Percentiles rank a stretch among this genome's conserved stretches.
Conservation (phyloP, 2,888 invertebrate species). For the Cerceris ruficornis region DNA sequence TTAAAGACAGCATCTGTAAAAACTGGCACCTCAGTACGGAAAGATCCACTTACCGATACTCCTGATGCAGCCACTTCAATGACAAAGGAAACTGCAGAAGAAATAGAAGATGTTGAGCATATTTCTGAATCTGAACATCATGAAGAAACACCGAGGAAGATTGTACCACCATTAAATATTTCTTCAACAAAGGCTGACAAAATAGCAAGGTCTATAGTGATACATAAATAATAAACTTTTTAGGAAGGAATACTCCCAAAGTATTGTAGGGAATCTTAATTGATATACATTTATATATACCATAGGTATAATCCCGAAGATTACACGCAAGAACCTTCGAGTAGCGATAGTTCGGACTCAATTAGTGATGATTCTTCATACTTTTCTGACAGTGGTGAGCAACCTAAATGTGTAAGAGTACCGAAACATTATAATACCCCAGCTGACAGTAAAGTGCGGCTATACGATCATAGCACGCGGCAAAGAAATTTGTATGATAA, state of each 20-base stretch:
- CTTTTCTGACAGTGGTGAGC: slow-evolving; percentile 71
- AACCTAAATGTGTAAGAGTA: slow-evolving; percentile 43
- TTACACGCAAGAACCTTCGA: slow-evolving; percentile 71
- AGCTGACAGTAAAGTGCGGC: slow-evolving; percentile 69
- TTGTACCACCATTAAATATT: slow-evolving; percentile 59
- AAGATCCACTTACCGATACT: slow-evolving; percentile 9
- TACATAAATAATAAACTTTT: not conserved
- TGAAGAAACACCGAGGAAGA: slow-evolving; percentile 56
- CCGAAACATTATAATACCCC: slow-evolving; percentile 61
- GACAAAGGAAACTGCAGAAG: not conserved
- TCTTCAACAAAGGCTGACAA: slow-evolving; percentile 67
- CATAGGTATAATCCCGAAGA: slow-evolving; percentile 75
- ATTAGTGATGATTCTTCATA: slow-evolving; percentile 78
- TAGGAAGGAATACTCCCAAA: no score
- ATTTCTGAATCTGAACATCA: slow-evolving; percentile 5
- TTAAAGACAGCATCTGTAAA: not conserved
- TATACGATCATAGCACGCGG: slow-evolving; percentile 75
- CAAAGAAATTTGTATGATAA: slow-evolving; percentile 71
- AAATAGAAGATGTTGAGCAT: not conserved
- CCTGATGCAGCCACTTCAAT: not conserved
- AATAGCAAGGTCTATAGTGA: slow-evolving; percentile 64
- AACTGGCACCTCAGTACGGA: not conserved
- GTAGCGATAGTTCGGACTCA: slow-evolving; percentile 68
- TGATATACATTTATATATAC: slow-evolving; percentile 24
- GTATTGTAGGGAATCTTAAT: not conserved